A percentile compares a stretch with the other conserved stretches of the same genome.
phyloP scores from a whole-genome alignment of 1,140 invertebrate genomes.

The Drosophila malerkotliana region DNA sequence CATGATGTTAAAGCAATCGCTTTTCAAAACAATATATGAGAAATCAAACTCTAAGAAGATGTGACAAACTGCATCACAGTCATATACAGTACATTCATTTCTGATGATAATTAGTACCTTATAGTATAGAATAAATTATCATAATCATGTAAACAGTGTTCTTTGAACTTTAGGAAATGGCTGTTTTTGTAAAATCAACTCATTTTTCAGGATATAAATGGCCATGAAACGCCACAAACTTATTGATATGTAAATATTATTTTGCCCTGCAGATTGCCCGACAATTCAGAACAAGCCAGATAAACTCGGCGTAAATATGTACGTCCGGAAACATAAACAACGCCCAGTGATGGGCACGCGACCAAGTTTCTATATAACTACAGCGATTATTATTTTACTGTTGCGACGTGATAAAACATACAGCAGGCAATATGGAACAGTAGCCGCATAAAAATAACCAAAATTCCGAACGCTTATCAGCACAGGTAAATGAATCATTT shows the following conservation, averaged over 20 bases:
- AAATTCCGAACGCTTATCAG: slow-evolving; percentile 1
- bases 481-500: slow-evolving; percentile 34
- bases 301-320: slow-evolving; percentile 56
- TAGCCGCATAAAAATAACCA: slow-evolving; percentile 1
- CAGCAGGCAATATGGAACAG: background rate
- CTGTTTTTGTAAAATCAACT: background rate
- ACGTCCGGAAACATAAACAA: slow-evolving; percentile 60
- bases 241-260: slow-evolving; percentile 63
- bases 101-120: no score
- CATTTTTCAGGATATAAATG: background rate
- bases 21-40: no score
- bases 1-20: no score
- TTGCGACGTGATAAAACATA: slow-evolving; percentile 35
- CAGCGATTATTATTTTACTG: slow-evolving; percentile 20
- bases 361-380: slow-evolving; percentile 18
- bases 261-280: slow-evolving; percentile 39
- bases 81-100: no score
- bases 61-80: no score
- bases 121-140: no score
- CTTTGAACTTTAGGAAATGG: background rate
- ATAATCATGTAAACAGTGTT: background rate
- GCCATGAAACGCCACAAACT: slow-evolving; percentile 19
- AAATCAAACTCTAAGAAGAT: no score
- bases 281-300: slow-evolving; percentile 43
- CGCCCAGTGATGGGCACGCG: slow-evolving; percentile 36